Conservation (phyloP, 2,113 vertebrate species). For the Hassar affinis region DNA sequence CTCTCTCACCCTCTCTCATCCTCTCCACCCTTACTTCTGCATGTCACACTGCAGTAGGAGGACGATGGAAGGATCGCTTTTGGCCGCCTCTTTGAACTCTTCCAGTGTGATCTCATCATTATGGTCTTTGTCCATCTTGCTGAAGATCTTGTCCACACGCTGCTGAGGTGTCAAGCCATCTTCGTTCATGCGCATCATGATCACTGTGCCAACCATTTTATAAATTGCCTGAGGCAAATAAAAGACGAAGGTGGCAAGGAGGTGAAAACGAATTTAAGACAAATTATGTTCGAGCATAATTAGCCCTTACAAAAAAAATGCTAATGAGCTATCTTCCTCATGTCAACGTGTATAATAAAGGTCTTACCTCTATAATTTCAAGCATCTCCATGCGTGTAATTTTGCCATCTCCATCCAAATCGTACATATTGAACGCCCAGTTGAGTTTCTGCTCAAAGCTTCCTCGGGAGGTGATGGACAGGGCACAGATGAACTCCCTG, state of each 20-base stretch:
- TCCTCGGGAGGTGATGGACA: conserved; percentile 94
- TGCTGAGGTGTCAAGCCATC: conserved; percentile 96
- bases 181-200: conserved; percentile 99
- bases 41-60: conserved; percentile 95
- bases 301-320: neutral
- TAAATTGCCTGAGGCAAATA: conserved; percentile 85
- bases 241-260: neutral
- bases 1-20: conserved; percentile 18
- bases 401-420: conserved; percentile 92
- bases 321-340: neutral
- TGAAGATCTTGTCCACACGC: conserved; percentile 98
- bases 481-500: conserved; percentile 97
- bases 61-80: conserved; percentile 94
- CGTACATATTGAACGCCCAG: conserved; percentile 99
- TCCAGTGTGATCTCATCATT: conserved; percentile 95
- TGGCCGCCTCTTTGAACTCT: conserved; percentile 97
- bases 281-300: neutral
- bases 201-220: conserved; percentile 98
- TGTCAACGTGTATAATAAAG: neutral
- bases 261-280: neutral
- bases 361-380: conserved; percentile 82
- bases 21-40: conserved; percentile 83
- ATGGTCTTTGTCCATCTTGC: conserved; percentile 99
- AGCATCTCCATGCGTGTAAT: conserved; percentile 97
- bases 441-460: conserved; percentile 98